Conservation (phyloP, 2,797 vertebrate species). For the Chrysocyon brachyurus region DNA sequence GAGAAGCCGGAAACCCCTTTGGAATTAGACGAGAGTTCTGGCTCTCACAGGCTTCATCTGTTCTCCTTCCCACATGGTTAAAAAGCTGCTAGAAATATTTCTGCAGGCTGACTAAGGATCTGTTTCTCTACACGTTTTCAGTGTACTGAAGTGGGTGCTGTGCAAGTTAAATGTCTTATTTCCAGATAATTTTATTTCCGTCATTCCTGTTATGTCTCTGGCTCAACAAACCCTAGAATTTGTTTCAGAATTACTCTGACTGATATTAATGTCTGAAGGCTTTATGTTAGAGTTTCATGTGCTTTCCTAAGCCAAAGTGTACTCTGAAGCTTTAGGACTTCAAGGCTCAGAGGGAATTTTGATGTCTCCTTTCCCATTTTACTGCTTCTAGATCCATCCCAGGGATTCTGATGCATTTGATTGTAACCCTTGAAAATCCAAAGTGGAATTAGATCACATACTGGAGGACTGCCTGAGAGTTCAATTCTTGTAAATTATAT, state of each 20-base stretch:
- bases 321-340: slow-evolving; percentile 54
- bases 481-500: slow-evolving; percentile 30
- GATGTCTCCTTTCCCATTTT: slow-evolving; percentile 42
- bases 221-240: slow-evolving; percentile 73
- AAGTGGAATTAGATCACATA: not conserved
- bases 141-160: slow-evolving; percentile 71
- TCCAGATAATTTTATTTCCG: slow-evolving; percentile 77
- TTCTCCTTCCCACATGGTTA: slow-evolving; percentile 74
- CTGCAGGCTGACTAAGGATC: slow-evolving; percentile 80
- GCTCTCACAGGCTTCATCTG: slow-evolving; percentile 71
- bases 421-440: not conserved
- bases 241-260: slow-evolving; percentile 78
- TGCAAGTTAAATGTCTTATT: slow-evolving; percentile 80
- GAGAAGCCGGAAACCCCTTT: slow-evolving; percentile 75
- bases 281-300: slow-evolving; percentile 50
- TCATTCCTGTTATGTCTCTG: slow-evolving; percentile 74
- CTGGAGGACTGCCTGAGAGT: not conserved
- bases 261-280: slow-evolving; percentile 62
- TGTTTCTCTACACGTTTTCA: slow-evolving; percentile 71
- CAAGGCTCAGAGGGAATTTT: slow-evolving; percentile 42
- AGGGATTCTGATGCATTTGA: slow-evolving; percentile 7
- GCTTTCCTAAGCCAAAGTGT: slow-evolving; percentile 18
- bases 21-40: slow-evolving; percentile 77
- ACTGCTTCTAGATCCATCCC: slow-evolving; percentile 33
- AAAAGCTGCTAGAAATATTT: slow-evolving; percentile 81